A percentile compares a stretch with the other conserved stretches of the same genome.
Evolutionary conservation across 2,113 vertebrate species (phyloP).

Genomic region (Oreotrochilus melanogaster): DNA sequence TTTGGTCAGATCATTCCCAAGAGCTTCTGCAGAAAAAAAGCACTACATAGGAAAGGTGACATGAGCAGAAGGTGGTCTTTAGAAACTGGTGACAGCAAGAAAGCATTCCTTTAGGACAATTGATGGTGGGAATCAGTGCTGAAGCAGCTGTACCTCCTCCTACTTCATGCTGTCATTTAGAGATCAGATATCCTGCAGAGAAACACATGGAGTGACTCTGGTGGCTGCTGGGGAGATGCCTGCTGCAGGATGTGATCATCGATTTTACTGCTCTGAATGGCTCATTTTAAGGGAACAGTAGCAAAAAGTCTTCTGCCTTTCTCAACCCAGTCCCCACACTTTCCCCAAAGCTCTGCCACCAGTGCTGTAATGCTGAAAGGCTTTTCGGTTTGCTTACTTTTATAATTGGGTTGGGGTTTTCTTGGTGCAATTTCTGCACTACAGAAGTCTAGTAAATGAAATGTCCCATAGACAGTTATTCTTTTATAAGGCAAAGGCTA

Average conservation of each 20-base stretch:
- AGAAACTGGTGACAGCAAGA: neutral
- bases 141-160: neutral
- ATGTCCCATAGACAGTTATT: neutral
- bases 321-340: neutral
- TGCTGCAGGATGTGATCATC: neutral
- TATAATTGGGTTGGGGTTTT: neutral
- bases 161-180: neutral
- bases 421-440: neutral
- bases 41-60: neutral
- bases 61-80: neutral
- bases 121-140: neutral
- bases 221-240: neutral
- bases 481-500: neutral
- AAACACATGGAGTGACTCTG: accelerated
- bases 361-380: neutral
- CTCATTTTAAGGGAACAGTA: neutral
- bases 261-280: accelerated
- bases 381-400: neutral
- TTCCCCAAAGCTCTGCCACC: neutral
- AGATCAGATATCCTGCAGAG: neutral
- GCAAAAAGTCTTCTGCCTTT: neutral
- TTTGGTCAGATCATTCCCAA: neutral
- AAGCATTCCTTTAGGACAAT: neutral
- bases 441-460: neutral
- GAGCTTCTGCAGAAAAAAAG: neutral